Evolutionary conservation across 1,140 invertebrate species (phyloP), one percentile per base, ranked within the genome.

Genomic region (Agraylea sexmaculata): DNA sequence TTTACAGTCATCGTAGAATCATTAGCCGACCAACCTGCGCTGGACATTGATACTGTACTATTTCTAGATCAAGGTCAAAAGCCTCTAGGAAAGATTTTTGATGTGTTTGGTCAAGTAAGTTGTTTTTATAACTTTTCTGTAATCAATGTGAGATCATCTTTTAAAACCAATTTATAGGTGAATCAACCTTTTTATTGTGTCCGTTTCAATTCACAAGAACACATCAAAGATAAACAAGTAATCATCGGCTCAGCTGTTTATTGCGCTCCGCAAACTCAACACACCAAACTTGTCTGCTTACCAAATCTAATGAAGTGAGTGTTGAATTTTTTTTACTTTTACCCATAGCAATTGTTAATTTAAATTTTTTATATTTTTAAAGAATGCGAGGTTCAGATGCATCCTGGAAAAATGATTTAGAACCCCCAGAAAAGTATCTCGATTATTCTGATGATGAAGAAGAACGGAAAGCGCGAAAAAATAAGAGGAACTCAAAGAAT

Each of bases 391-490:
- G 81, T 3, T 78, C 74, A 10, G 87, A 92, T 70, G 80, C 86
- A 3, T 83, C 81, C 4, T 90, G 86, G 78, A 71, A 82, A 54
- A 69, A 87, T 53, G 80, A 89, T 54, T 69, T 78, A 30, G 89
- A 95, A 58, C 76, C 83, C 21, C 87, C 88, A 2, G 54, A 64
- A 1, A 69, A 71, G 37, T 71, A 69, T 46, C 38, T 76, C 0
- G 87, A 90, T 20, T 92, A 78, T 68, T 93, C 89, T 0, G 88
- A 93, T 55, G 89, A 94, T 57, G 90, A 93, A 54, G 71, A 80
- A 51, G 87, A 92, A 59, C 54, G 53, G 13, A 65, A 66, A 33
- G 57, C 62, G 28, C 44, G 53, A 28, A 53, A 51, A 7, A 53
- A 48, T 40, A 53, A 54, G 25, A 40, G 42, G 30, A 53, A 54